Evolutionary conservation across 1,140 invertebrate genomes (phyloP).

Genomic region (Drosophila carrolli): DNA sequence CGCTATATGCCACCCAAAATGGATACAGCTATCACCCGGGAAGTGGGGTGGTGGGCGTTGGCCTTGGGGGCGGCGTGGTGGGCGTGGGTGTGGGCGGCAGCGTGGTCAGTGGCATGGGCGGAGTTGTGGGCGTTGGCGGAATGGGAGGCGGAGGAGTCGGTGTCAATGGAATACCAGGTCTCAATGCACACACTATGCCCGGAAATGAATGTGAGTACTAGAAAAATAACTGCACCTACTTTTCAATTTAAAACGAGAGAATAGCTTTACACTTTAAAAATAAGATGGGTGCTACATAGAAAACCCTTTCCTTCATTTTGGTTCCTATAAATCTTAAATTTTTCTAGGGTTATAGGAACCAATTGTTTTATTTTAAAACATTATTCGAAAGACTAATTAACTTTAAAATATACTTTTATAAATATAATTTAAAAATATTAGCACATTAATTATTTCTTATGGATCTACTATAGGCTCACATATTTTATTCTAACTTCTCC

Average conservation of each 20-base stretch:
- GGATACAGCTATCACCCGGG: conserved; percentile 92
- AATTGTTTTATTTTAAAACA: no score
- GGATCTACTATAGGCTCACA: no score
- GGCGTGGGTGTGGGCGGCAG: conserved; percentile 81
- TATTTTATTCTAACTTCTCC: background rate
- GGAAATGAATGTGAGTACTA: conserved; percentile 90
- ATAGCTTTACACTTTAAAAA: no score
- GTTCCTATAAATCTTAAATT: no score
- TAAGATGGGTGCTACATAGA: no score
- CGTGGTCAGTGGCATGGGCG: conserved; percentile 79
- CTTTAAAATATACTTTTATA: no score
- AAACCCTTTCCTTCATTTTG: no score
- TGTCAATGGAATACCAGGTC: conserved; percentile 79
- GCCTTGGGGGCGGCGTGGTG: conserved; percentile 76
- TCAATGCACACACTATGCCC: conserved; percentile 86
- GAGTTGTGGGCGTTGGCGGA: conserved; percentile 57
- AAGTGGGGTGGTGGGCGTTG: conserved; percentile 84
- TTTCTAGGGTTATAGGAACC: no score
- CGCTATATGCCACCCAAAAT: conserved; percentile 92
- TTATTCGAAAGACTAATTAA: no score
- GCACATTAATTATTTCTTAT: no score
- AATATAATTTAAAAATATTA: no score
- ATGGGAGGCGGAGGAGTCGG: conserved; percentile 72
- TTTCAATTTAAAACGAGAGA: no score
- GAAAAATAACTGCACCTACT: background rate